Conservation (phyloP, 2,797 vertebrate species). For the Microctenopoma lineatum region DNA sequence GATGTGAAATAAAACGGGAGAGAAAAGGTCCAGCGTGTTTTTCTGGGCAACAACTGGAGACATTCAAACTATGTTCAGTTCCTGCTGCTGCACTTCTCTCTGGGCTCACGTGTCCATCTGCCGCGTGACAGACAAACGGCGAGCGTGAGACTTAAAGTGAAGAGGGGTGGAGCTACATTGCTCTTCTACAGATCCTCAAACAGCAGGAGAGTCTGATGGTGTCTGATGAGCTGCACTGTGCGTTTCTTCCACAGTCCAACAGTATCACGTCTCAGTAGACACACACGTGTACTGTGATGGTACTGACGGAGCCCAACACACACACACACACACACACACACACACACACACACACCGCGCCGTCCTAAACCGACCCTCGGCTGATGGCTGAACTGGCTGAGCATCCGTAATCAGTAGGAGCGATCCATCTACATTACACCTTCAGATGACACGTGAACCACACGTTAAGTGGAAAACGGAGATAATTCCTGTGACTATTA, state of each 20-base stretch:
- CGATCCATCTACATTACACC: background rate
- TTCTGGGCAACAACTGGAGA: slow-evolving; percentile 7
- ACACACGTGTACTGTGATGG: no score
- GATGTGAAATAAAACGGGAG: slow-evolving; percentile 13
- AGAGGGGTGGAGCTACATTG: no score
- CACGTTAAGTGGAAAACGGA: background rate
- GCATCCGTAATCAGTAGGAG: background rate
- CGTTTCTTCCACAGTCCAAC: background rate
- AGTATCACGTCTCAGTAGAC: no score
- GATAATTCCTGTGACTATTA: background rate
- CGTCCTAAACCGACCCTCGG: no score
- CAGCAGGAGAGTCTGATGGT: background rate
- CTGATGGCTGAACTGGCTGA: no score
- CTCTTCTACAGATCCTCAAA: background rate
- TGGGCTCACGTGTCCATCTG: no score
- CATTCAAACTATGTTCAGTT: slow-evolving; percentile 6
- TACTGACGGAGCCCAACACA: no score
- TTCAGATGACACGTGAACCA: background rate
- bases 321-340: no score
- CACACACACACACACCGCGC: no score
- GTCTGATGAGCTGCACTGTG: background rate
- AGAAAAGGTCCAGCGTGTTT: slow-evolving; percentile 25
- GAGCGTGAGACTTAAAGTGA: no score
- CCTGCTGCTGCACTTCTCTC: background rate
- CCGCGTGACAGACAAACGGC: no score